Base-by-base conservation (phyloP, 2,113 vertebrate genomes). In the Oxyura jamaicensis region DNA sequence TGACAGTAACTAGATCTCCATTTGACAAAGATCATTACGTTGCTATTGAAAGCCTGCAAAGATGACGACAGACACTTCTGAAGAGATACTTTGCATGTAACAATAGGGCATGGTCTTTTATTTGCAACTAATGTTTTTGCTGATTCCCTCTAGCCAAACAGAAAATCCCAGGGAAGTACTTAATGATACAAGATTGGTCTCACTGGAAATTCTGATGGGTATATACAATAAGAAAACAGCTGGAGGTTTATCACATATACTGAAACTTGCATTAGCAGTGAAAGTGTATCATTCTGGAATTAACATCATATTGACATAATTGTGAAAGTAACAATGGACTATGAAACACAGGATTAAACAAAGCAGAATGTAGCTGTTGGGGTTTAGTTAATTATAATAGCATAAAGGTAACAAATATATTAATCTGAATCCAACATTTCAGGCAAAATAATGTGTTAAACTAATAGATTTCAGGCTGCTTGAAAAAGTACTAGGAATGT, bases 11-110 rank as follows among this genome's bases (percentile, higher is more conserved):
- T 92, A 21, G 48, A 97, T 97, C 95, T 91, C 39, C 48, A 83
- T 44, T 91, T 88, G 82, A 97, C 95, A 95, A 95, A 97, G 86
- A 75, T 86, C 91, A 96, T 96, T 97, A 91, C 46, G 6, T 92
- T 83, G 90, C 84, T 78, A 67, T 77, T 93, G 89, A 97, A 94
- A 96, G 60, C 86, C 93, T 78, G 44, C 67, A 95, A 81, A 88
- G 96, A 95, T 35, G 87, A 96, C 80, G 90, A 95, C 91, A 96
- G 94, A 72, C 46, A 83, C n/a, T 74, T 93, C 80, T 97, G 84
- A 97, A 95, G 90, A 96, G 81, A 85, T 83, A 85, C 17, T 93
- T 89, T 91, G 14, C 33, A 77, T 76, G 48, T 71, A 94, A 87
- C 52, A 81, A 63, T 55, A 87, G 25, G 41, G 41, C 59, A 90